A percentile compares a stretch with the other conserved stretches of the same genome.
Conservation (phyloP, 2,113 vertebrate species). For the Eonycteris spelaea region DNA sequence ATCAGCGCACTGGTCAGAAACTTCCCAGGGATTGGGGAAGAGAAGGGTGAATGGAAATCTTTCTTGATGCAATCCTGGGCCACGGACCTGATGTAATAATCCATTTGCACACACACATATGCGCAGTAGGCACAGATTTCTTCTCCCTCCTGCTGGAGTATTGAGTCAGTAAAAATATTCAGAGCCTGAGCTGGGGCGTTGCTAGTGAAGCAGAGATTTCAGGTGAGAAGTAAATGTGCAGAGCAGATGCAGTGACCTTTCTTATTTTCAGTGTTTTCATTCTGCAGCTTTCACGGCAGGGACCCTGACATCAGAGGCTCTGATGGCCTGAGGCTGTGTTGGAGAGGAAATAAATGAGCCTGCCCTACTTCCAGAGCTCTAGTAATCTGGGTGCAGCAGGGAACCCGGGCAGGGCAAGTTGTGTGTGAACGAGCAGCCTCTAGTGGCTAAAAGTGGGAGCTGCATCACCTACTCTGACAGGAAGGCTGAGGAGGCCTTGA, state of each 20-base stretch:
- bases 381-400: background rate
- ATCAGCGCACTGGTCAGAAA: background rate
- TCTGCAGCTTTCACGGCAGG: slow-evolving; percentile 65
- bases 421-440: slow-evolving; percentile 56
- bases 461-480: background rate
- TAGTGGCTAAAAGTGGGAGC: background rate
- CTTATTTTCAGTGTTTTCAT: slow-evolving; percentile 69
- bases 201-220: slow-evolving; percentile 57
- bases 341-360: slow-evolving; percentile 70
- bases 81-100: background rate
- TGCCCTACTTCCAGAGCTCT: slow-evolving; percentile 73
- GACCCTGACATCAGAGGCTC: slow-evolving; percentile 69
- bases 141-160: slow-evolving; percentile 18
- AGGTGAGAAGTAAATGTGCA: slow-evolving; percentile 59
- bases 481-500: background rate
- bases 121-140: background rate
- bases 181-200: background rate
- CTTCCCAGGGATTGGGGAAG: background rate
- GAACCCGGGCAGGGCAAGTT: slow-evolving; percentile 8
- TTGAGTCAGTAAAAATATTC: background rate
- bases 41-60: background rate
- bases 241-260: slow-evolving; percentile 66
- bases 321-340: slow-evolving; percentile 64
- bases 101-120: background rate
- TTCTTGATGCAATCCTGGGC: background rate